A percentile compares a stretch with the other conserved stretches of the same genome.
These are phyloP conservation scores for Ectropis grisescens DNA, from an alignment of 1,140 invertebrate genomes.

Conservation along the genomic window DNA sequence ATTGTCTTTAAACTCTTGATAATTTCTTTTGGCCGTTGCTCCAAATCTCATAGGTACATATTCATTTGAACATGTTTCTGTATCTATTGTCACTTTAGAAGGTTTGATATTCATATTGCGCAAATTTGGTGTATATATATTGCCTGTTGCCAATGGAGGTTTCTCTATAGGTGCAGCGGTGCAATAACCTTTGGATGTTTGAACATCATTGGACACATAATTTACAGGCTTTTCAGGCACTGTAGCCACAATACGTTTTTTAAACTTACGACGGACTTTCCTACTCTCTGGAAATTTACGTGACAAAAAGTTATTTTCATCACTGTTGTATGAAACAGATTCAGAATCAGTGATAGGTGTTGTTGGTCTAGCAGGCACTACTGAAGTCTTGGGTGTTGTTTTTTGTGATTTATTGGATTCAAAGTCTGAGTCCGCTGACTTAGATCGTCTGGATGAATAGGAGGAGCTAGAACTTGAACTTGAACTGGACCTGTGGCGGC, in stretches of 20 bases:
- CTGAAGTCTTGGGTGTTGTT: no score
- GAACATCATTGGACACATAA: slow-evolving; percentile 20
- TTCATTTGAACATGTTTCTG: slow-evolving; percentile 50
- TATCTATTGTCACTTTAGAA: slow-evolving; percentile 26
- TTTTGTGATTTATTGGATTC: no score
- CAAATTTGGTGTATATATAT: slow-evolving; percentile 50
- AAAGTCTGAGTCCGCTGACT: no score
- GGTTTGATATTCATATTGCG: slow-evolving; percentile 37
- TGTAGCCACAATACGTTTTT: slow-evolving; percentile 15
- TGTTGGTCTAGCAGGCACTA: slow-evolving; percentile 23
- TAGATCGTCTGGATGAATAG: no score
- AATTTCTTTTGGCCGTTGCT: slow-evolving; percentile 54
- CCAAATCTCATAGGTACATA: slow-evolving; percentile 64
- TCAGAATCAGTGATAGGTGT: slow-evolving; percentile 43
- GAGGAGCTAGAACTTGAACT: no score
- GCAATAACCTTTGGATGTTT: slow-evolving; percentile 36
- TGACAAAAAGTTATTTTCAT: slow-evolving; percentile 52
- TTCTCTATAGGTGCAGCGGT: slow-evolving; percentile 35
- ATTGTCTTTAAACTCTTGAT: slow-evolving; percentile 63
- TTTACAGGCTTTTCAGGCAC: slow-evolving; percentile 16
- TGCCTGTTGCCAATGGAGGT: slow-evolving; percentile 48
- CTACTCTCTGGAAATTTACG: slow-evolving; percentile 39
- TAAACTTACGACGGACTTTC: slow-evolving; percentile 35
- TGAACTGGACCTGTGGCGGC: no score
- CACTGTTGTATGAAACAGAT: slow-evolving; percentile 52